phyloP scores from a whole-genome alignment of 2,888 invertebrate species.

The Acanthoscelides obtectus region DNA sequence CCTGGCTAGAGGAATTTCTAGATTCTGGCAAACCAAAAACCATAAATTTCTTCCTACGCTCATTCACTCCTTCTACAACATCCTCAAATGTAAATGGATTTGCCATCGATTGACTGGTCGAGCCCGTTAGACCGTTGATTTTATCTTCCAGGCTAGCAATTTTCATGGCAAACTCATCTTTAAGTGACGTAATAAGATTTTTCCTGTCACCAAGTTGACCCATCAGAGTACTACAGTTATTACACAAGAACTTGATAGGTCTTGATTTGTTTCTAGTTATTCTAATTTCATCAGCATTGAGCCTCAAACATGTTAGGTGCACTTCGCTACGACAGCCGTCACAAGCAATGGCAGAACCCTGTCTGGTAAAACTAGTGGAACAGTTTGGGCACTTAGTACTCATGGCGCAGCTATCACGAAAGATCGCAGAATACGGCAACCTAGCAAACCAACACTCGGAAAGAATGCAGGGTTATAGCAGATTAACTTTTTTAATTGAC shows the following conservation, averaged over 20 bases:
- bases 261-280: slow-evolving; percentile 4
- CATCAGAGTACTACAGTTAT: not conserved
- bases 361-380: not conserved
- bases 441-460: not conserved
- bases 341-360: not conserved
- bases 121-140: not conserved
- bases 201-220: slow-evolving; percentile 4
- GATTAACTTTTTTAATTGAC: not conserved
- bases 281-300: slow-evolving; percentile 1
- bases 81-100: not conserved
- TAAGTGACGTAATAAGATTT: not conserved
- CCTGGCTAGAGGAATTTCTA: not conserved
- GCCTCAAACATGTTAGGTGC: slow-evolving; percentile 2
- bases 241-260: slow-evolving; percentile 1
- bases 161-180: not conserved
- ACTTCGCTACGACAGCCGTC: slow-evolving; percentile 2
- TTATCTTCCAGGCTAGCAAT: not conserved
- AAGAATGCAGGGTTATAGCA: not conserved
- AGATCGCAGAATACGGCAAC: not conserved
- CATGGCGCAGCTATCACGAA: no score
- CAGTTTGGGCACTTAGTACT: slow-evolving; percentile 2
- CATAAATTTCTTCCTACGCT: not conserved
- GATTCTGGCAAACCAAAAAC: not conserved
- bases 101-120: not conserved
- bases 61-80: not conserved